phyloP scores from a whole-genome alignment of 2,113 vertebrate genomes.

The Oenanthe oenanthe region DNA sequence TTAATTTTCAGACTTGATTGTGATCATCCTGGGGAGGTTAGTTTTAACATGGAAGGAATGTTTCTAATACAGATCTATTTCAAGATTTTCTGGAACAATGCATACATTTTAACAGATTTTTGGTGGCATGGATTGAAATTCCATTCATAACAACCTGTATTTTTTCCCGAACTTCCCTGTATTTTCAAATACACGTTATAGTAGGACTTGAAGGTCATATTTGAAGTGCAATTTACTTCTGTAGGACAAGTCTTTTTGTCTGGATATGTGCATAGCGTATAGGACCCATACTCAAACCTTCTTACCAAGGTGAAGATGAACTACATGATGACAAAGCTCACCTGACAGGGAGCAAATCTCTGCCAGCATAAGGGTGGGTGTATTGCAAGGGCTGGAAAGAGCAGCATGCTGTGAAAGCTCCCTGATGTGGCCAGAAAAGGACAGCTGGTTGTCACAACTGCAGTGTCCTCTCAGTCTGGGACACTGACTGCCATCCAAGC shows the following conservation, averaged over 20 bases:
- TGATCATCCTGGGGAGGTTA: not conserved
- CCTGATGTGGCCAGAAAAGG: not conserved
- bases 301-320: not conserved
- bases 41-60: not conserved
- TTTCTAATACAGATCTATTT: not conserved
- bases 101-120: not conserved
- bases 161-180: not conserved
- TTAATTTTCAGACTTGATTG: not conserved
- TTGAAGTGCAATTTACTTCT: not conserved
- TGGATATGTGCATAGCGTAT: not conserved
- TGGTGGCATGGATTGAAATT: not conserved
- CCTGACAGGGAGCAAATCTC: not conserved
- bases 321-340: rapidly evolving
- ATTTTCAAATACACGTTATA: not conserved
- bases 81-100: not conserved
- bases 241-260: not conserved
- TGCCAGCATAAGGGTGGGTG: no score
- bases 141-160: not conserved
- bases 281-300: no score
- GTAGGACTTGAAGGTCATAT: not conserved
- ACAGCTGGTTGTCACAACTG: not conserved
- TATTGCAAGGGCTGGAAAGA: not conserved
- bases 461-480: not conserved
- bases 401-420: not conserved
- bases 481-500: not conserved